Conservation (phyloP, 2,113 vertebrate species). For the Protobothrops flavoviridis region DNA sequence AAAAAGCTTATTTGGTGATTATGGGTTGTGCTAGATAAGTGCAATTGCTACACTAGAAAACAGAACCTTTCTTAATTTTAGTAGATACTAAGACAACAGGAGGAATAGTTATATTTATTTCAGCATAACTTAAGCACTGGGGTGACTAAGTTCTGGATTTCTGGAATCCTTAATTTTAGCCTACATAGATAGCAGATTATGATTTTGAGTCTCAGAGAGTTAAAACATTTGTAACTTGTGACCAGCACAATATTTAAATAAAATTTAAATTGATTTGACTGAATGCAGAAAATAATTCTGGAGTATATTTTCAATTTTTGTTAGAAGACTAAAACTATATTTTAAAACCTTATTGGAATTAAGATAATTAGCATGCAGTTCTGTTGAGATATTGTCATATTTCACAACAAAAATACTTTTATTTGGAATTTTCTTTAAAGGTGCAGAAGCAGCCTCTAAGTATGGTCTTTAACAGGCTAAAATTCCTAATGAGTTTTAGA, state of each 20-base stretch:
- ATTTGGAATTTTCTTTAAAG: neutral
- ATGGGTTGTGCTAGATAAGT: neutral
- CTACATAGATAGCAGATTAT: neutral
- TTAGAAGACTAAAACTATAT: neutral
- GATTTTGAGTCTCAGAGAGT: neutral
- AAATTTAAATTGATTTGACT: neutral
- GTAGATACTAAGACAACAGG: neutral
- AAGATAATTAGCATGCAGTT: neutral
- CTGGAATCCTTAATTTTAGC: neutral
- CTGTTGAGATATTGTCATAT: neutral
- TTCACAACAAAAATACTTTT: neutral
- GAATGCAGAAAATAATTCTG: neutral
- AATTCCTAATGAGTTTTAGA: neutral
- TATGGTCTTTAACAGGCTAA: neutral
- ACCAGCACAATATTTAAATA: neutral
- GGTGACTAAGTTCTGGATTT: neutral
- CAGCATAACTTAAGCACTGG: neutral
- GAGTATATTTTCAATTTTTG: neutral
- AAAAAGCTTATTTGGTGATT: neutral
- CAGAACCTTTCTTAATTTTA: neutral
- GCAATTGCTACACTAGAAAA: neutral
- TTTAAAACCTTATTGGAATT: neutral
- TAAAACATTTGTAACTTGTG: neutral
- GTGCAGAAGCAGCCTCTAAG: neutral
- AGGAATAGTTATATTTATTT: neutral